phyloP scores from a whole-genome alignment of 2,797 vertebrate species.

The Momotus momota region DNA sequence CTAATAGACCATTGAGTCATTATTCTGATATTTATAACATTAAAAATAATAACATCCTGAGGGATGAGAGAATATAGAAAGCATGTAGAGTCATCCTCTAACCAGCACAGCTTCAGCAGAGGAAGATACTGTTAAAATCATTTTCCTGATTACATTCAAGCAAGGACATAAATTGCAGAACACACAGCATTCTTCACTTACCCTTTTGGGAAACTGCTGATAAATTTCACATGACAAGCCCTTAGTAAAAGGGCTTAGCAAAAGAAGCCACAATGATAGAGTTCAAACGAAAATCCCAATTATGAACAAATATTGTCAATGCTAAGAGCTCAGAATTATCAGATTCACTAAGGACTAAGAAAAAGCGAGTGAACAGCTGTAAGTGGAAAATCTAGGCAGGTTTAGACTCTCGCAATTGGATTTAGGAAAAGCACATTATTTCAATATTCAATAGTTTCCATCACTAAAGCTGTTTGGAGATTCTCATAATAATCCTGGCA shows the following conservation, averaged over 20 bases:
- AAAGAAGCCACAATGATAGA: neutral
- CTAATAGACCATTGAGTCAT: conserved; percentile 34
- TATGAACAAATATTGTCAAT: neutral
- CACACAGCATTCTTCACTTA: neutral
- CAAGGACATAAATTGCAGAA: conserved; percentile 9
- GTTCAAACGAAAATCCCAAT: neutral
- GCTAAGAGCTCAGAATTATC: neutral
- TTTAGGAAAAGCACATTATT: neutral
- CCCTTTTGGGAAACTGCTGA: neutral
- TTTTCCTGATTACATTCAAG: conserved; percentile 24
- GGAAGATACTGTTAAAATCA: conserved; percentile 17
- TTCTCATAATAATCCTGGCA: neutral
- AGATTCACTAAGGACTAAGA: neutral
- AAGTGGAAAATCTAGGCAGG: neutral
- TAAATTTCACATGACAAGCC: neutral
- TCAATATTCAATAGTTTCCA: neutral
- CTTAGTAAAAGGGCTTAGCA: neutral
- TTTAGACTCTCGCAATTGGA: neutral
- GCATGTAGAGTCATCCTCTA: conserved; percentile 9
- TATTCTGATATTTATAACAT: conserved; percentile 41
- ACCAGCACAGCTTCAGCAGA: neutral
- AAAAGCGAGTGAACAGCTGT: neutral
- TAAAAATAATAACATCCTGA: conserved; percentile 50
- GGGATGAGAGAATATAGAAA: neutral
- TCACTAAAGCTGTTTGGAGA: neutral